phyloP scores from a whole-genome alignment of 2,888 invertebrate genomes.

The Drosophila neutralis region DNA sequence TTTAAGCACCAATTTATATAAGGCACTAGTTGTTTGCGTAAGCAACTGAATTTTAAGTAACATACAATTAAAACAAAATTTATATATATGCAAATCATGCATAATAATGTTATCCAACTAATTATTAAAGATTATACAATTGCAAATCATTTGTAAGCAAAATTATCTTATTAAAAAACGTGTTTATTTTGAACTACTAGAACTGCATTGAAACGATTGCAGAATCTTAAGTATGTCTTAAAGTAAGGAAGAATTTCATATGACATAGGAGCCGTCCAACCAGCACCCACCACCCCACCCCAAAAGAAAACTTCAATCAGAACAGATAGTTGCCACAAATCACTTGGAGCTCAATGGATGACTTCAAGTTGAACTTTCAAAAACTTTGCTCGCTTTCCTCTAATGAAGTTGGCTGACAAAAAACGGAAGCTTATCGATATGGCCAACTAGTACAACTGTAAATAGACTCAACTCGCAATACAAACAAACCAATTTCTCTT shows the following conservation, averaged over 20 bases:
- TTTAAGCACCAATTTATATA: constrained; percentile 8
- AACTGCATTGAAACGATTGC: not conserved
- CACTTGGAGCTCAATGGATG: constrained; percentile 40
- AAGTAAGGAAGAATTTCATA: not conserved
- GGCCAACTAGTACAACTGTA: constrained; percentile 66
- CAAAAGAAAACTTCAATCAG: constrained; percentile 13
- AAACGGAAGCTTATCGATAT: constrained; percentile 70
- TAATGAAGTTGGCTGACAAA: constrained; percentile 67
- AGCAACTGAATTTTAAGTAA: not conserved
- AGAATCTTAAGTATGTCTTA: not conserved
- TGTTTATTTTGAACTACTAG: not conserved
- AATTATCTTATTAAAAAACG: not conserved
- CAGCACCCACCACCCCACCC: not conserved
- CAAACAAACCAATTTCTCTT: constrained; percentile 64
- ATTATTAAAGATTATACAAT: not conserved
- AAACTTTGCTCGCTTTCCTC: constrained; percentile 56
- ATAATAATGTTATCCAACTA: not conserved
- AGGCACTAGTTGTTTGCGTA: not conserved
- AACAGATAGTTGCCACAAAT: constrained; percentile 38
- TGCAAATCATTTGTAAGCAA: not conserved
- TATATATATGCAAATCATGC: not conserved
- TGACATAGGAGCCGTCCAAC: not conserved
- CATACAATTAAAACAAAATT: not conserved
- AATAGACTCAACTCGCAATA: constrained; percentile 57
- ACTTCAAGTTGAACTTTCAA: constrained; percentile 40